phyloP scores from a whole-genome alignment of 2,113 vertebrate species.

The Myiagra hebetior region DNA sequence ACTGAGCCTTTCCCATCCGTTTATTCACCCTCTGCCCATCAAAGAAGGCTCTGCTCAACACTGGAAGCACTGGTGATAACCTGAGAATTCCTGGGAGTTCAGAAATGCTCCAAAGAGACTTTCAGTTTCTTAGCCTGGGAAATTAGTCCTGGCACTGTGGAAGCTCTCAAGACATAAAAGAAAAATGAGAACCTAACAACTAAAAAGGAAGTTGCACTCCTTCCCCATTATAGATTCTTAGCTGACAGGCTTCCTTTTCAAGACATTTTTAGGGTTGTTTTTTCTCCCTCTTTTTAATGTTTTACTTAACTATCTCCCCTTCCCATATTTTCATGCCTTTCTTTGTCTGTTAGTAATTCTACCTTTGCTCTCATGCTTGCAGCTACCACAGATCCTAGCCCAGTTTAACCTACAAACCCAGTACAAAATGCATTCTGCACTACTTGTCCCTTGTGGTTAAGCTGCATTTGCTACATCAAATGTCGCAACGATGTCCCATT shows the following conservation, averaged over 20 bases:
- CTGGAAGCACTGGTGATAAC: not conserved
- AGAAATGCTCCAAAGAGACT: not conserved
- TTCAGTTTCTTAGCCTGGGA: not conserved
- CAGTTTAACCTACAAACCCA: not conserved
- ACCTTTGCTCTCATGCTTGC: not conserved
- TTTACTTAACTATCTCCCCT: not conserved
- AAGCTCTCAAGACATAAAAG: not conserved
- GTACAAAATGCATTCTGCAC: not conserved
- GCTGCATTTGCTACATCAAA: not conserved
- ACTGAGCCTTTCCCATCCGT: not conserved
- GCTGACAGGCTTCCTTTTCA: not conserved
- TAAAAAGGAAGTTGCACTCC: slow-evolving; percentile 8
- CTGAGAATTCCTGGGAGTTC: not conserved
- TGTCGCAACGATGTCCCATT: not conserved
- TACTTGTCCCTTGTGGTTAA: not conserved
- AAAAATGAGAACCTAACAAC: slow-evolving; percentile 10
- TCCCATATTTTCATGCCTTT: not conserved
- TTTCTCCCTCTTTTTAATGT: not conserved
- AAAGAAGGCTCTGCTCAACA: not conserved
- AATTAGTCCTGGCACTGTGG: not conserved
- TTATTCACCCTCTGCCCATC: not conserved
- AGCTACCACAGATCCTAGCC: not conserved
- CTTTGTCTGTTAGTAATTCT: not conserved
- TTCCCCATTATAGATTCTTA: not conserved
- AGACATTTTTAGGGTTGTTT: not conserved